phyloP scores from a whole-genome alignment of 2,888 invertebrate genomes.

The Mimas tiliae region DNA sequence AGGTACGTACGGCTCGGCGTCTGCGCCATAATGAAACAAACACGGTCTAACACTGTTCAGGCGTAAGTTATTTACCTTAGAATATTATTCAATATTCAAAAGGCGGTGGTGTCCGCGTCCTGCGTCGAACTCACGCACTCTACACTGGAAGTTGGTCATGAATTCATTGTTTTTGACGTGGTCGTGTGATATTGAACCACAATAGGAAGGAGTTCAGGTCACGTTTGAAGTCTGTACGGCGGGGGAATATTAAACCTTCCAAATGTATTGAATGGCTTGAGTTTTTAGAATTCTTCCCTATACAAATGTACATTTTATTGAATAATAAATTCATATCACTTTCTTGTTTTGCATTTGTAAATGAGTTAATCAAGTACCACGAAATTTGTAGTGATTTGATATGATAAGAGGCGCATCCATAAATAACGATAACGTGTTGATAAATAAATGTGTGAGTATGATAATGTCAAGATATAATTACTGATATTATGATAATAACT shows the following conservation, averaged over 20 bases:
- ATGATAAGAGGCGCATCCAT: constrained; percentile 24
- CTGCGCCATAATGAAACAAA: constrained; percentile 57
- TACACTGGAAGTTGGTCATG: constrained; percentile 73
- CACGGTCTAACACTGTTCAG: constrained; percentile 44
- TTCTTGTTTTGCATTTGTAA: constrained; percentile 34
- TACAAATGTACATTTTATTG: constrained; percentile 48
- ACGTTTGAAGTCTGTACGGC: constrained; percentile 70
- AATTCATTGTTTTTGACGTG: constrained; percentile 80
- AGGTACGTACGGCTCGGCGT: constrained; percentile 50
- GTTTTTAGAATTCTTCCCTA: constrained; percentile 71
- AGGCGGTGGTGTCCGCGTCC: constrained; percentile 43
- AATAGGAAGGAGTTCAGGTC: constrained; percentile 79
- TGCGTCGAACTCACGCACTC: constrained; percentile 63
- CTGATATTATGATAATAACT: constrained; percentile 15
- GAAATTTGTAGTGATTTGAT: constrained; percentile 25
- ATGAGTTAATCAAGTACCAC: constrained; percentile 21
- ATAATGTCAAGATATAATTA: constrained; percentile 13
- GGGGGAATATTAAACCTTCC: constrained; percentile 70
- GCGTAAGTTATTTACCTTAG: constrained; percentile 41
- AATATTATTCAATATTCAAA: constrained; percentile 69
- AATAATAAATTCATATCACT: constrained; percentile 40
- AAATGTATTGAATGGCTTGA: constrained; percentile 66
- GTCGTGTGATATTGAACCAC: constrained; percentile 78
- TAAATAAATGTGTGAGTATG: constrained; percentile 5
- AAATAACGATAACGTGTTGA: constrained; percentile 16